Evolutionary conservation across 2,797 vertebrate species (phyloP).

Genomic region (Simalia tracyae): DNA sequence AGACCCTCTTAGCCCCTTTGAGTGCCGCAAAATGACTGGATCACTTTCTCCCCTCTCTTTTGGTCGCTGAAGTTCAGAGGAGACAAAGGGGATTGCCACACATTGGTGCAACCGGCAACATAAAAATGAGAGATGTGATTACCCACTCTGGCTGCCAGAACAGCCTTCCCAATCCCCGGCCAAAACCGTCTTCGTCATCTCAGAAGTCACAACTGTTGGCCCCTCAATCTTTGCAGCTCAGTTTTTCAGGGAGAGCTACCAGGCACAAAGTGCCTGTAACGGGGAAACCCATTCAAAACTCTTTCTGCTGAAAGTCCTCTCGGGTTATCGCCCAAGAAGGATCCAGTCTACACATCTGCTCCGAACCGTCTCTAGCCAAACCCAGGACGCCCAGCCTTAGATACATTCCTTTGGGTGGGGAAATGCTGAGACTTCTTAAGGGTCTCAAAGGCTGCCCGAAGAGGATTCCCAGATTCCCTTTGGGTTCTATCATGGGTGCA

Average conservation of each 20-base stretch:
- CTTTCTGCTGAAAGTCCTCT: neutral
- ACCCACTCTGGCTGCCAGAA: neutral
- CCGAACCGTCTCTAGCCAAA: neutral
- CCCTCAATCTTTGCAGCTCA: neutral
- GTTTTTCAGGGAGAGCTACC: neutral
- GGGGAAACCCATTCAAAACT: neutral
- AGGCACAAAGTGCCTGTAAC: accelerated
- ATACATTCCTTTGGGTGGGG: neutral
- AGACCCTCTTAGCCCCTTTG: constrained; percentile 67
- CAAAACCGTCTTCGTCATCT: neutral
- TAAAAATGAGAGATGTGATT: constrained; percentile 18
- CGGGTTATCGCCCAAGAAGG: too few species aligned
- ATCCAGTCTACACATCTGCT: too few species aligned
- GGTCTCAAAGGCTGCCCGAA: neutral
- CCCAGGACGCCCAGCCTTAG: neutral
- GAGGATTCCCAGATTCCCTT: neutral
- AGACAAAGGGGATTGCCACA: constrained; percentile 78
- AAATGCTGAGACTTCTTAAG: neutral
- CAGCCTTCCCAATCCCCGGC: neutral
- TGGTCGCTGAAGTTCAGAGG: constrained; percentile 73
- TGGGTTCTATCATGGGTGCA: neutral
- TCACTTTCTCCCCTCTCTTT: constrained; percentile 63
- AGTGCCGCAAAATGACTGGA: constrained; percentile 70
- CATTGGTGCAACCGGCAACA: constrained; percentile 30
- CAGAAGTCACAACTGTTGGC: neutral